Evolutionary conservation across 2,113 vertebrate species (phyloP).

Genomic region (Irena cyanogastra): DNA sequence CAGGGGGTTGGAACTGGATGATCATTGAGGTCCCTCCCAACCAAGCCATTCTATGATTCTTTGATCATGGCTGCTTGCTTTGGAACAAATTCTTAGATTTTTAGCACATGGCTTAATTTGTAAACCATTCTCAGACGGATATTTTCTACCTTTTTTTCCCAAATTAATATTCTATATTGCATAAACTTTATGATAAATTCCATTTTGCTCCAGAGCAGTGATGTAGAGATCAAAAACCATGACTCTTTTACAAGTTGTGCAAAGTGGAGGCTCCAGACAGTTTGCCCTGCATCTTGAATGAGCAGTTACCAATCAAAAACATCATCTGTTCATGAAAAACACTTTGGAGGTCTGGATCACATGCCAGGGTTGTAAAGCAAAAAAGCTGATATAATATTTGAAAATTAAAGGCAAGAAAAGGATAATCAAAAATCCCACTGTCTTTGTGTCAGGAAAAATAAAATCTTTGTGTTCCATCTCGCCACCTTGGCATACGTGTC

Average conservation of each 20-base stretch:
- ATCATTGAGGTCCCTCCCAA: not conserved
- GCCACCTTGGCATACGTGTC: not conserved
- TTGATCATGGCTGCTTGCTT: not conserved
- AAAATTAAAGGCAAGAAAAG: not conserved
- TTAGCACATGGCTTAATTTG: not conserved
- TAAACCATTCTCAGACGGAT: not conserved
- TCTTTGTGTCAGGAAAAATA: not conserved
- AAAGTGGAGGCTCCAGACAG: not conserved
- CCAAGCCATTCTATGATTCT: not conserved
- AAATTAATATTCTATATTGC: not conserved
- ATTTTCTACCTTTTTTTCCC: not conserved
- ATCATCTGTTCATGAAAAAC: not conserved
- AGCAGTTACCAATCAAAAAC: not conserved
- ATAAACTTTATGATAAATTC: not conserved
- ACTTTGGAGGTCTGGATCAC: not conserved
- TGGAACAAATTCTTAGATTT: not conserved
- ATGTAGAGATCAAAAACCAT: not conserved
- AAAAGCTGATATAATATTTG: not conserved
- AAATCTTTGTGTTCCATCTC: not conserved
- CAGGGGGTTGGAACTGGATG: rapidly evolving
- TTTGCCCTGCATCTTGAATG: not conserved
- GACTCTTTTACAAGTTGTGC: not conserved
- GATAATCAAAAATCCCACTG: not conserved
- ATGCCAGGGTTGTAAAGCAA: not conserved
- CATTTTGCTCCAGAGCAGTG: rapidly evolving